Base-by-base conservation (phyloP, 2,113 vertebrate species). In the Seriola quinqueradiata region DNA sequence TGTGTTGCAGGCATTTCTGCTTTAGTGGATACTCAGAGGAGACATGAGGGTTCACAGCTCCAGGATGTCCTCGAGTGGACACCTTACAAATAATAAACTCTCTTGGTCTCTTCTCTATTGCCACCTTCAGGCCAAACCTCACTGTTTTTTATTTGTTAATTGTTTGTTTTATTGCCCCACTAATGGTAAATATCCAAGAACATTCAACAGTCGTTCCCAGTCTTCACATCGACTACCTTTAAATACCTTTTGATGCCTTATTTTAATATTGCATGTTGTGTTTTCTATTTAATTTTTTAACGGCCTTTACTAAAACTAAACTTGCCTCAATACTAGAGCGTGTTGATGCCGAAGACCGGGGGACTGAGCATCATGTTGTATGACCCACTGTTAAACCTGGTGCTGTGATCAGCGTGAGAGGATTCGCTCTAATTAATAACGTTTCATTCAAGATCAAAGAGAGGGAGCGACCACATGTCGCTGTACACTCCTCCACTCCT, bases 401-500 rank as follows among this genome's bases (percentile, higher is more conserved):
- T 70, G 72, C 67, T 86, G 80, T 77, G 79, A 84, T 88, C 81
- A 58, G 55, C 9, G 23, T 7, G 63, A 72, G 23, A 25, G 42
- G 58, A 82, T 40, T 82, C 78, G 32, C 75, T 87, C 69, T 83
- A 77, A 89, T 90, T 83, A 83, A 79, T 42, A 76, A 23, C 48
- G 69, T 81, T 83, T 81, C 64, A 81, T 70, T 74, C 67, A 36
- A 74, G 75, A 88, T 90, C 87, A 90, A 85, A 88, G 78, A n/a
- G n/a, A n/a, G n/a, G n/a, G n/a, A n/a, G n/a, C n/a, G n/a, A n/a
- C n/a, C n/a, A n/a, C n/a, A n/a, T n/a, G n/a, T n/a, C n/a, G n/a
- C n/a, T n/a, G n/a, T n/a, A n/a, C 36, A 25, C 0, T 66, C 64
- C 32, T 78, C 77, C 55, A 65, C 23, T 79, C 71, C 68, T 42